Base-by-base conservation (phyloP, 2,113 vertebrate species). In the Eurypyga helias region DNA sequence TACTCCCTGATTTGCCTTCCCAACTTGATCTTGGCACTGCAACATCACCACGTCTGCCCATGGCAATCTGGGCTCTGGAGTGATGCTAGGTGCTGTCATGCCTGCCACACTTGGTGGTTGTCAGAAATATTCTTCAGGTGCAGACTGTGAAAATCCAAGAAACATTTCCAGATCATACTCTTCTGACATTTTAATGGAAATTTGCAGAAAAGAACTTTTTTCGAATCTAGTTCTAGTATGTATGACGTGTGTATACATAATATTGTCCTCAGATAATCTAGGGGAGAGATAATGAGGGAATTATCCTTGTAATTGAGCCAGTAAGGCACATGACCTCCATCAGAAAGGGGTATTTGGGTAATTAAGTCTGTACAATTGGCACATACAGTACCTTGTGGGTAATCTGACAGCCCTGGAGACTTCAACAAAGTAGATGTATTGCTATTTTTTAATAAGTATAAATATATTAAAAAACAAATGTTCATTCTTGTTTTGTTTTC, bases 11-110 rank as follows among this genome's bases (percentile, higher is more conserved):
- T 52, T 71, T 77, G n/a, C 20, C 29, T 41, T 65, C 28, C 28
- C 29, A 38, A 11, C 24, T 78, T 41, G 20, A 38, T 11, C 21
- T 43, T 38, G 10, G 38, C 21, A 52, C n/a, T 72, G 60, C 33
- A 54, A 29, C 41, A 34, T 67, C 41, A 34, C 34, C n/a, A 41
- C 0, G 0, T 21, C 38, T 51, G 33, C 1, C 1, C 25, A 24
- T 34, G 24, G 46, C 0, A 0, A 19, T 66, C 8, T 41, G 46
- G n/a, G 51, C 45, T 51, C 48, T 48, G 58, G 14, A 13, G 13
- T 45, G 36, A 13, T 26, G 58, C 9, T 21, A n/a, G 71, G 38
- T 92, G 64, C 57, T 36, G 34, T 49, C 61, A 69, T 64, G 16
- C 23, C 33, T 65, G 49, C 57, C 43, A 38, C 24, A 4, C 45